These are phyloP conservation scores for Candidula unifasciata DNA, from an alignment of 2,888 invertebrate species.

Conservation along the genomic window DNA sequence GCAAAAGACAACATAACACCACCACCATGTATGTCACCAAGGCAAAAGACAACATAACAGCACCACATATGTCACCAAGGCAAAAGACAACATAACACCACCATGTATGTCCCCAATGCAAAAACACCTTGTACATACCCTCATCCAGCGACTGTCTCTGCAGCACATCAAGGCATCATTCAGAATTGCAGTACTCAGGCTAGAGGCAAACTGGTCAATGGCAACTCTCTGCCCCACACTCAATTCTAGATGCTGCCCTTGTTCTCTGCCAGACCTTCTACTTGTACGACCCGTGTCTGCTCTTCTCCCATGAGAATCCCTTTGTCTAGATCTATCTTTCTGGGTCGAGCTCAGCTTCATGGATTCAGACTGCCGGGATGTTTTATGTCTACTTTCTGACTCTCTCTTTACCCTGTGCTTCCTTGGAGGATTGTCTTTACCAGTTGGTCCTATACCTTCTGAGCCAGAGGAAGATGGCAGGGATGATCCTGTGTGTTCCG, in stretches of 20 bases:
- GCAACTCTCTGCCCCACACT: conserved; percentile 20
- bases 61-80: too few relatives aligned
- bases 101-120: too few relatives aligned
- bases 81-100: too few relatives aligned
- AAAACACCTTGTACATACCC: conserved; percentile 33
- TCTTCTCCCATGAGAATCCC: not conserved
- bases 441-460: conserved; percentile 35
- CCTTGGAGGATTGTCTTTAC: not conserved
- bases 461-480: conserved; percentile 23
- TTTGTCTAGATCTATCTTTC: conserved; percentile 21
- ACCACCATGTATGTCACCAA: not conserved
- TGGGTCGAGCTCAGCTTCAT: not conserved
- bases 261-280: conserved; percentile 25
- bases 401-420: conserved; percentile 9
- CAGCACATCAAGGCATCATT: conserved; percentile 33
- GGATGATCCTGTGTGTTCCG: conserved; percentile 32
- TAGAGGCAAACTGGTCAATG: conserved; percentile 43
- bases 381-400: not conserved
- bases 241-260: not conserved
- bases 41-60: not conserved
- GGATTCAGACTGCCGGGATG: not conserved
- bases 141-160: conserved; percentile 22
- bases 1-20: not conserved
- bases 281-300: not conserved
- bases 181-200: conserved; percentile 39